Evolutionary conservation across 2,113 vertebrate genomes (phyloP), one percentile per base, ranked within the genome.

Genomic region (Tympanuchus pallidicinctus): DNA sequence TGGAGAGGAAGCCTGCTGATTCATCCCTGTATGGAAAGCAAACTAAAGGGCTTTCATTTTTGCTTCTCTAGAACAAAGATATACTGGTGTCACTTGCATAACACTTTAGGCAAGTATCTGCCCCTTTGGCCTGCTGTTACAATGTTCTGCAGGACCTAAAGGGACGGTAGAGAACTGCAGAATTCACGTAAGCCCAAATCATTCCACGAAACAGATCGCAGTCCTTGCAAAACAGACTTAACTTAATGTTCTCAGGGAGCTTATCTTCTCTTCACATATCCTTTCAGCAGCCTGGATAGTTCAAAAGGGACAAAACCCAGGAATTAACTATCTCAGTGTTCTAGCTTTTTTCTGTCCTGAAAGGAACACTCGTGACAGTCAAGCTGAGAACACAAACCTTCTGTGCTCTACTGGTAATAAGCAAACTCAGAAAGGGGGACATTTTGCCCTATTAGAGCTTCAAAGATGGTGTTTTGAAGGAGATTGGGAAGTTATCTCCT

Each of bases 1-100:
- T 96, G 71, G 67, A 87, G 45, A 89, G 57, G 78, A 91, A 81
- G 69, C 75, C 65, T 88, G 75, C 95, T 94, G 91, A 93, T 94
- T 96, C 93, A 95, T 91, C 72, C 34, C 65, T 61, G 19, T 3
- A 82, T 16, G n/a, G 81, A 93, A 89, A 32, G 21, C 82, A 95
- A 94, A 93, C 30, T 38, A 72, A 82, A 7, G 25, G 76, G 42
- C 52, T 94, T 94, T 57, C 75, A 18, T 13, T 91, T 88, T 57
- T 52, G 43, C 82, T 86, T 47, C 74, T 91, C 47, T 69, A 74
- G 32, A 88, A 85, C 24, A 74, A 86, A 94, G 52, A n/a, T 22
- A 77, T 91, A 80, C 82, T 70, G 45, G 60, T 78, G 56, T 3
- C 18, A 42, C 43, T 91, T 82, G 43, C 43, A 64, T 40, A 88